Percentiles rank a stretch among this genome's conserved stretches.
These are phyloP conservation scores for Cephalophus harveyi DNA, from an alignment of 2,113 vertebrate genomes.

Conservation along the genomic window DNA sequence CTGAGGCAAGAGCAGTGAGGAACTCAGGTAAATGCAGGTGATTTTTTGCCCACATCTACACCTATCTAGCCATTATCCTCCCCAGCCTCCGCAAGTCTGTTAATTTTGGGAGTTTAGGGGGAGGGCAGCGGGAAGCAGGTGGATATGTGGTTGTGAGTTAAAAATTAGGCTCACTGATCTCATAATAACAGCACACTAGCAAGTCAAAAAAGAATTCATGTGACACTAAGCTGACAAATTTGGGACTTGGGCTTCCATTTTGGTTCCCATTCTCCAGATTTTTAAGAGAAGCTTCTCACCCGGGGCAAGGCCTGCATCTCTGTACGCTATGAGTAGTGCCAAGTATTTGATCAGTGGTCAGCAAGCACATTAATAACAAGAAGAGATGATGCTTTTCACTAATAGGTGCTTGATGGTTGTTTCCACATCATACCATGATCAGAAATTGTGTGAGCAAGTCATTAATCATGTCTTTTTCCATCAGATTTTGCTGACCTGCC, in stretches of 20 bases:
- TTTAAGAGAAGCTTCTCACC: conserved; percentile 29
- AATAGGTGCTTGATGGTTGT: not conserved
- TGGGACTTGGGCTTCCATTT: conserved; percentile 27
- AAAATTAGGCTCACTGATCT: not conserved
- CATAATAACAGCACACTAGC: not conserved
- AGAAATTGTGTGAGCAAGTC: conserved; percentile 47
- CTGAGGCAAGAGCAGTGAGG: not conserved
- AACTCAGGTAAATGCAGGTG: not conserved
- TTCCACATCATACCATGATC: conserved; percentile 36
- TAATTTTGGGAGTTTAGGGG: not conserved
- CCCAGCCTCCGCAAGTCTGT: not conserved
- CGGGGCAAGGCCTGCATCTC: conserved; percentile 1
- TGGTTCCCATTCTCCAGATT: not conserved
- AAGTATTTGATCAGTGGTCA: conserved; percentile 29
- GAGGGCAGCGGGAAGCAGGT: not conserved
- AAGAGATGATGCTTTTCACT: conserved; percentile 46
- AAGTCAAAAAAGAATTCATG: conserved; percentile 21
- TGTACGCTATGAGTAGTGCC: not conserved
- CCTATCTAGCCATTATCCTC: not conserved
- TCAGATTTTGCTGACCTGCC: conserved; percentile 40
- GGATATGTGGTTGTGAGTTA: not conserved
- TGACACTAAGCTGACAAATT: not conserved
- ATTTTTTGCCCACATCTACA: not conserved
- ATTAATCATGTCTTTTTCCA: conserved; percentile 58
- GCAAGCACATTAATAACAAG: conserved; percentile 13